Evolutionary conservation across 2,113 vertebrate genomes (phyloP).

Genomic region (Pteropus alecto): DNA sequence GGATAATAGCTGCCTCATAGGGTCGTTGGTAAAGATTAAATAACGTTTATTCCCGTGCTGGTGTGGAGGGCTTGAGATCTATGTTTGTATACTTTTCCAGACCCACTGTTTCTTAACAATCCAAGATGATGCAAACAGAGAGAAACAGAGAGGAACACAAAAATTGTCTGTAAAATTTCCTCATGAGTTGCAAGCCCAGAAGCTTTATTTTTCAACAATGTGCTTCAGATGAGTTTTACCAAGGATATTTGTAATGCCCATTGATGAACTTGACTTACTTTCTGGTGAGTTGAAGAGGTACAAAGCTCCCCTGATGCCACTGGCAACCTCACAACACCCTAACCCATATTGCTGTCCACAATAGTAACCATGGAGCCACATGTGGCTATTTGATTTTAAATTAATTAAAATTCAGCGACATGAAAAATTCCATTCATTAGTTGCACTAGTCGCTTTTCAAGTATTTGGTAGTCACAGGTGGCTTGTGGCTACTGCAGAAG

Average conservation of each 20-base stretch:
- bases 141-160: neutral
- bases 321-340: neutral
- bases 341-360: neutral
- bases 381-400: neutral
- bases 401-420: constrained; percentile 1
- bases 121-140: neutral
- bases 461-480: neutral
- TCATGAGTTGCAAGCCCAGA: neutral
- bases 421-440: neutral
- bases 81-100: neutral
- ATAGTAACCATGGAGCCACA: neutral
- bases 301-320: rapidly evolving
- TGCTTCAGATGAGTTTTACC: neutral
- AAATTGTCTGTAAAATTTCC: neutral
- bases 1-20: neutral
- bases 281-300: neutral
- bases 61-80: neutral
- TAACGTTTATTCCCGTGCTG: neutral
- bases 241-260: neutral
- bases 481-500: neutral
- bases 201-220: neutral
- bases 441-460: neutral
- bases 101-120: neutral
- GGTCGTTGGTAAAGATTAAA: neutral
- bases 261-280: neutral